A percentile compares a stretch with the other conserved stretches of the same genome.
phyloP scores from a whole-genome alignment of 2,113 vertebrate species.

The Cynocephalus volans region DNA sequence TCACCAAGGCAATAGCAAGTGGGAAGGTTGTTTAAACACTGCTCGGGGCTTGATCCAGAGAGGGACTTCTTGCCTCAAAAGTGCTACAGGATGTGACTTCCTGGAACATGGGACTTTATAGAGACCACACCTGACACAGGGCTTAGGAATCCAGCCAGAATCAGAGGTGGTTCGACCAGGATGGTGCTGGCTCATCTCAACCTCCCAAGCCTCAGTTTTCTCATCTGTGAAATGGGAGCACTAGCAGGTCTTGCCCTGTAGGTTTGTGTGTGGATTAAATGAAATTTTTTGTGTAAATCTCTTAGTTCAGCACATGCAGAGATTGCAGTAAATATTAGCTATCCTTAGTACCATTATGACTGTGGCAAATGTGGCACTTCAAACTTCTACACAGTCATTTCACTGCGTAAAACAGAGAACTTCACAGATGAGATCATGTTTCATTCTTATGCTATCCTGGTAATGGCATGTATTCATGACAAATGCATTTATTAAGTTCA shows the following conservation, averaged over 20 bases:
- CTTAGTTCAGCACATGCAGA: too few relatives aligned
- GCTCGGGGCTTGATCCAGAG: background rate
- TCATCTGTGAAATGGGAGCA: background rate
- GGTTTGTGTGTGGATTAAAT: background rate
- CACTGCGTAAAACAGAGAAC: too few relatives aligned
- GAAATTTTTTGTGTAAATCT: background rate
- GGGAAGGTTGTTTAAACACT: background rate
- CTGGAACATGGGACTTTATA: background rate
- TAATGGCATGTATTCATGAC: accelerated
- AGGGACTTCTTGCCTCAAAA: background rate
- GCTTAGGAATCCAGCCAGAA: too few relatives aligned
- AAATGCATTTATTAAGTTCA: accelerated
- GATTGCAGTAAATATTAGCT: accelerated
- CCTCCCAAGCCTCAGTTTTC: background rate
- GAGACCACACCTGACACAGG: background rate
- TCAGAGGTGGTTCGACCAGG: background rate
- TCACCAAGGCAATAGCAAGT: background rate
- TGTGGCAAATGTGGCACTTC: too few relatives aligned
- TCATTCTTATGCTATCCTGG: background rate
- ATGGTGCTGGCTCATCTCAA: background rate
- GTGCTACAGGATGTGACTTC: too few relatives aligned
- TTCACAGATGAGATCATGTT: background rate
- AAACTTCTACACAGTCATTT: accelerated
- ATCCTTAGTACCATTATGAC: background rate
- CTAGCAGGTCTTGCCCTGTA: accelerated